Conservation (phyloP, 1,140 invertebrate species). For the Hydropsyche tenuis region DNA sequence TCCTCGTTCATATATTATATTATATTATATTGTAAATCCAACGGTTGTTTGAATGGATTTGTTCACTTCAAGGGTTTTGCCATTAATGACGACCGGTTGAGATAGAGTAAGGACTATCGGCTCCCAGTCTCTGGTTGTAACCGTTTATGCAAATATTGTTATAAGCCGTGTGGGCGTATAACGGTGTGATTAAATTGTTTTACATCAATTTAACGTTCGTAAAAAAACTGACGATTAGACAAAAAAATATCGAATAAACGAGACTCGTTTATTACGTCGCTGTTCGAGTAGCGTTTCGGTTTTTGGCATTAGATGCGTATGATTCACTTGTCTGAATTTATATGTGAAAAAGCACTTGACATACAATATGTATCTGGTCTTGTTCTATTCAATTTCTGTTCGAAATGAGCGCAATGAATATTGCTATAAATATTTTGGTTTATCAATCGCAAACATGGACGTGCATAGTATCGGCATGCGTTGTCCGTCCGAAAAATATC, state of each 20-base stretch:
- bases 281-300: conserved; percentile 15
- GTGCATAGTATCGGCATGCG: too few relatives aligned
- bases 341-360: conserved; percentile 41
- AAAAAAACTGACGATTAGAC: neutral
- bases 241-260: neutral
- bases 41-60: too few relatives aligned
- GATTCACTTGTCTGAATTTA: conserved; percentile 20
- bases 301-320: neutral
- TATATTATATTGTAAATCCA: neutral
- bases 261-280: conserved; percentile 29
- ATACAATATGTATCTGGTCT: conserved; percentile 11
- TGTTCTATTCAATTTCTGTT: conserved; percentile 38
- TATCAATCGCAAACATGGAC: too few relatives aligned
- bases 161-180: conserved; percentile 17
- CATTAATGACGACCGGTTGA: neutral
- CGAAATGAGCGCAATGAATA: conserved; percentile 8
- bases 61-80: neutral
- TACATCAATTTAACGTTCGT: conserved; percentile 17
- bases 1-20: neutral
- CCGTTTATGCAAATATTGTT: conserved; percentile 5
- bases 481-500: neutral
- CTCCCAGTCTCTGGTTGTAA: neutral
- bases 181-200: conserved; percentile 27
- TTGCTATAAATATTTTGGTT: conserved; percentile 31
- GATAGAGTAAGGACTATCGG: neutral